A percentile compares a stretch with the other conserved stretches of the same genome.
Conservation (phyloP, 2,113 vertebrate species). For the Poicephalus meyeri region DNA sequence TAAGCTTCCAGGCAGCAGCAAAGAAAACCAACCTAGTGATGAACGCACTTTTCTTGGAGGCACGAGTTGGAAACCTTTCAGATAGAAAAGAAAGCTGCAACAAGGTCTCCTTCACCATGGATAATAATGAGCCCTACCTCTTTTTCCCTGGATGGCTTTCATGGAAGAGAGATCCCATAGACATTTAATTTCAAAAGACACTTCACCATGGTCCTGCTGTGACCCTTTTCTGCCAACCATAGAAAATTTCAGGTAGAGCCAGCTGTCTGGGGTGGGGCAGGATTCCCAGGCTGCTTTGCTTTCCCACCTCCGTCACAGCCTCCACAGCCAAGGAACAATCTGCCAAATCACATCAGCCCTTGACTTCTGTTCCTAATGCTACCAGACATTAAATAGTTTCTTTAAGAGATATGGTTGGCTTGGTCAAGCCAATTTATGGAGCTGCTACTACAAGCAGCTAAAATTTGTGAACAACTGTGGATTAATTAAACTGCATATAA, state of each 20-base stretch:
- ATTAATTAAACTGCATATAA: neutral
- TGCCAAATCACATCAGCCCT: neutral
- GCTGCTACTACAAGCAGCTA: neutral
- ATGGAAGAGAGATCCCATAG: neutral
- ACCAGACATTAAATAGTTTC: neutral
- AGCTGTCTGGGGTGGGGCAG: neutral
- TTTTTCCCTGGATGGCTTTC: neutral
- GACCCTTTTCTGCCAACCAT: neutral
- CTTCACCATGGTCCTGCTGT: neutral
- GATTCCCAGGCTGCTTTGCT: neutral
- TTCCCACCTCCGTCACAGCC: fast-evolving
- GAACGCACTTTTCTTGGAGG: neutral
- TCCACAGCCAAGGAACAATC: neutral
- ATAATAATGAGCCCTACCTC: neutral
- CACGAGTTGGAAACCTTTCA: neutral
- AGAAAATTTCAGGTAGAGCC: neutral
- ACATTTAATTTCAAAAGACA: neutral
- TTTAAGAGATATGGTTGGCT: neutral
- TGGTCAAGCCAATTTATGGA: neutral
- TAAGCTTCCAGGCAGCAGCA: neutral
- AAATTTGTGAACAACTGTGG: neutral
- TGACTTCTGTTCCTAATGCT: neutral
- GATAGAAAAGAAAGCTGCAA: neutral
- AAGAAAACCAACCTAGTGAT: neutral
- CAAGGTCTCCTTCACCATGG: neutral